Percentiles rank a stretch among this genome's conserved stretches.
Evolutionary conservation across 2,113 vertebrate species (phyloP).

Genomic region (Panthera leo): DNA sequence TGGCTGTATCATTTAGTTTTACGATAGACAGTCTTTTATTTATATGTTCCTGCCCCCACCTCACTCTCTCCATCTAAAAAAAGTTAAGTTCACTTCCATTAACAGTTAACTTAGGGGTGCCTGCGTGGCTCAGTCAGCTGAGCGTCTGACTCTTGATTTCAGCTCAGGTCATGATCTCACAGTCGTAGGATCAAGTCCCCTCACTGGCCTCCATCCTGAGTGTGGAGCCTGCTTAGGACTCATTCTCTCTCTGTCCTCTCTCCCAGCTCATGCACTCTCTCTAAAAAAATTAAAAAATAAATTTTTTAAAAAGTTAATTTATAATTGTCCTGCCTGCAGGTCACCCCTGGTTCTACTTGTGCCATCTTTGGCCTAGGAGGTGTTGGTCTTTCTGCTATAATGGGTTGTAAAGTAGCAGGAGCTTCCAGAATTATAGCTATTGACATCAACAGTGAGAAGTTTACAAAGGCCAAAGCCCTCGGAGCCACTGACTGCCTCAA

Average conservation of each 20-base stretch:
- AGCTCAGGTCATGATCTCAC: too few species aligned
- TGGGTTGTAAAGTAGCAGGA: conserved; percentile 92
- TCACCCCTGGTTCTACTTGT: conserved; percentile 89
- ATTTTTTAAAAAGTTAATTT: background rate
- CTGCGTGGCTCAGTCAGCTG: too few species aligned
- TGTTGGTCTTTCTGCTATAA: conserved; percentile 90
- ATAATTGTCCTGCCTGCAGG: conserved; percentile 79
- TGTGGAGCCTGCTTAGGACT: too few species aligned
- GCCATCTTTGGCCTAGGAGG: conserved; percentile 90
- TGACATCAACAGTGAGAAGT: conserved; percentile 89
- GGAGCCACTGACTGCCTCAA: conserved; percentile 91
- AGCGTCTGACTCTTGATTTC: too few species aligned
- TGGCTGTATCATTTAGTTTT: background rate
- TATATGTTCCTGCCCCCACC: background rate
- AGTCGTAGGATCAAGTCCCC: too few species aligned
- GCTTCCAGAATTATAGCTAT: conserved; percentile 92
- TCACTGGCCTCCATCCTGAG: too few species aligned
- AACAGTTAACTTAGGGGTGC: background rate
- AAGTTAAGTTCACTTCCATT: background rate
- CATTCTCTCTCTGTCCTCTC: too few species aligned
- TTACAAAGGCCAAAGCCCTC: conserved; percentile 85
- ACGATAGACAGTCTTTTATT: background rate
- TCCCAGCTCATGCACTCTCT: too few species aligned
- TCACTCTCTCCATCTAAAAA: background rate
- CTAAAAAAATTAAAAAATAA: too few species aligned